These are phyloP conservation scores for Manis crassicaudata DNA, from an alignment of 2,797 vertebrate genomes.

Conservation along the genomic window DNA sequence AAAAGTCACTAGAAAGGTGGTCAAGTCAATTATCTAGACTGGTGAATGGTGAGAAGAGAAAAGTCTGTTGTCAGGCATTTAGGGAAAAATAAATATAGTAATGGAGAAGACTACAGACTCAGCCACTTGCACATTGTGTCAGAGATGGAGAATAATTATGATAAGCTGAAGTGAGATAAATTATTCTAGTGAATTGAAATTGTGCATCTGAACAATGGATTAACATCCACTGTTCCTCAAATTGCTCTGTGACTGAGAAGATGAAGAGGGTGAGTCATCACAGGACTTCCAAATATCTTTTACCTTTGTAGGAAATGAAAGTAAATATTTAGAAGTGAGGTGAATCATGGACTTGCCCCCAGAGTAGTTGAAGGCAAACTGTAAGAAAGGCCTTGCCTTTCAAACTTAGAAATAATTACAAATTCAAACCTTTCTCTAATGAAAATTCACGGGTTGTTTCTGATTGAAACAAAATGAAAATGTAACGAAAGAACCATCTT, in stretches of 20 bases:
- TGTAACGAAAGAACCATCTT: neutral
- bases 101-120: neutral
- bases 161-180: neutral
- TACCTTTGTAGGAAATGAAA: neutral
- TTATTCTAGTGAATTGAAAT: constrained; percentile 3
- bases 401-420: constrained; percentile 33
- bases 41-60: neutral
- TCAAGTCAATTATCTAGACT: neutral
- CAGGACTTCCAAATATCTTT: neutral
- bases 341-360: neutral
- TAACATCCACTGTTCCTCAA: neutral
- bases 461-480: constrained; percentile 32
- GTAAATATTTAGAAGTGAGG: neutral
- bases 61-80: neutral
- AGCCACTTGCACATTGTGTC: neutral
- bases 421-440: neutral
- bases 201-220: neutral
- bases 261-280: neutral
- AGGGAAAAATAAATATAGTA: neutral
- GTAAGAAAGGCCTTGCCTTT: neutral
- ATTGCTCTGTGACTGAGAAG: neutral
- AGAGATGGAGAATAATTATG: neutral
- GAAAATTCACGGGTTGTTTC: neutral
- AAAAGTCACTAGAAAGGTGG: neutral
- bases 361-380: neutral